These are phyloP conservation scores for Trogon surrucura DNA, from an alignment of 2,113 vertebrate genomes.

Conservation along the genomic window DNA sequence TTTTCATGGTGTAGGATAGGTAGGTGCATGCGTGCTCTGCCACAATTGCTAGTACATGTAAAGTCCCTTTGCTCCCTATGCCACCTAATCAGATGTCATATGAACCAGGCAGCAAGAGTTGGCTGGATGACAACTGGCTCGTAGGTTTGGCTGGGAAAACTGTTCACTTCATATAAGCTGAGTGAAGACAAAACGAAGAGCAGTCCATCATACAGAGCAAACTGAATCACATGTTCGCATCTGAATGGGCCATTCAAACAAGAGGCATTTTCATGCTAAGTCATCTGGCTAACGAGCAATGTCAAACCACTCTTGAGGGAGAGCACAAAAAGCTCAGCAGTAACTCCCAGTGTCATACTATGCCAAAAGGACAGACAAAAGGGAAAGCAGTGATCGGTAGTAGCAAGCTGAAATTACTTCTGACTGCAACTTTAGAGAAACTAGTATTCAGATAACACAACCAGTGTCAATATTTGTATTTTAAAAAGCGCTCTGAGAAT, in stretches of 20 bases:
- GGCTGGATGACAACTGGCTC: background rate
- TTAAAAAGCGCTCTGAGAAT: background rate
- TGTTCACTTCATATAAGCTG: background rate
- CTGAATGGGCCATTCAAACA: background rate
- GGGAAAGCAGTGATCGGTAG: background rate
- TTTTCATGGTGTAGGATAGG: rapidly evolving
- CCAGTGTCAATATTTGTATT: background rate
- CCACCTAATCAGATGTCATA: background rate
- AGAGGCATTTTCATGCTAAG: background rate
- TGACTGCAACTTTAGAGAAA: background rate
- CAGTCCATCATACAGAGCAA: background rate
- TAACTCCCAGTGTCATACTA: background rate
- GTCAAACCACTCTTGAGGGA: background rate
- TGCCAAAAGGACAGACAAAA: background rate
- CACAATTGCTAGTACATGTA: background rate
- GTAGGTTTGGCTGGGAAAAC: rapidly evolving
- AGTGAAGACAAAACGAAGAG: background rate
- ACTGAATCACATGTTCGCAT: background rate
- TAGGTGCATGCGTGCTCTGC: background rate
- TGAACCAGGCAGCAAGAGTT: rapidly evolving
- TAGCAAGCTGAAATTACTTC: background rate
- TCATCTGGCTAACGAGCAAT: background rate
- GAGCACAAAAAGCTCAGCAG: background rate
- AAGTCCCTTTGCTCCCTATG: background rate
- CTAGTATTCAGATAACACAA: background rate